Conservation (phyloP, 2,888 invertebrate genomes). For the Epinotia nisella region DNA sequence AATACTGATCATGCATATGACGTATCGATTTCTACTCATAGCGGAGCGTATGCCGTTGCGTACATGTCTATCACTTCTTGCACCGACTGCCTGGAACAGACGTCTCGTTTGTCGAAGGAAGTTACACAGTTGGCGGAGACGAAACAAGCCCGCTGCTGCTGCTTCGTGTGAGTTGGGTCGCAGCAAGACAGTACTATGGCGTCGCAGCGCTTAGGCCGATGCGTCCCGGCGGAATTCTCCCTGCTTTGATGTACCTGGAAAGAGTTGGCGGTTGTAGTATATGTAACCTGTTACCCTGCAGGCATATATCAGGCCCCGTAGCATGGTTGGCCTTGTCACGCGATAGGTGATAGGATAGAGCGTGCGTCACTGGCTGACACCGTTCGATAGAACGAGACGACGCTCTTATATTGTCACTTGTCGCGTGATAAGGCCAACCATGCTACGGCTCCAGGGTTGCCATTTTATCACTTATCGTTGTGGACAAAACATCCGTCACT, state of each 20-base stretch:
- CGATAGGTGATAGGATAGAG: too few species aligned
- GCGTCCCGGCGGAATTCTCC: constrained; percentile 21
- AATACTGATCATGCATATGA: constrained; percentile 59
- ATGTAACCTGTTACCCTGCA: background rate
- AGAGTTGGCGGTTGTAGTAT: constrained; percentile 11
- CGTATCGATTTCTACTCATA: constrained; percentile 48
- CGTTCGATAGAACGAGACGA: too few species aligned
- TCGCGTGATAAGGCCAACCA: too few species aligned
- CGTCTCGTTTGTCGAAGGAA: constrained; percentile 53
- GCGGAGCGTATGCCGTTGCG: constrained; percentile 60
- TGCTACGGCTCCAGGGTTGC: too few species aligned
- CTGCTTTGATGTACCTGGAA: constrained; percentile 49
- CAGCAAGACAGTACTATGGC: constrained; percentile 71
- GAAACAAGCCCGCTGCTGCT: constrained; percentile 61
- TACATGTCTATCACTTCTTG: constrained; percentile 60
- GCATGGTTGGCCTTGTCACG: too few species aligned
- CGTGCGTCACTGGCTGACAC: too few species aligned
- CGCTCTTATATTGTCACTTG: too few species aligned
- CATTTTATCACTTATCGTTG: too few species aligned
- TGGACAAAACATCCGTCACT: too few species aligned
- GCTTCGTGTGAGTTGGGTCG: constrained; percentile 46
- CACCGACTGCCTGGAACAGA: constrained; percentile 58
- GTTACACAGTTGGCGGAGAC: constrained; percentile 57
- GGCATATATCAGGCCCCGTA: too few species aligned
- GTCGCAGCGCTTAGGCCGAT: constrained; percentile 59